phyloP scores from a whole-genome alignment of 1,140 invertebrate genomes.

The Papilio polytes region DNA sequence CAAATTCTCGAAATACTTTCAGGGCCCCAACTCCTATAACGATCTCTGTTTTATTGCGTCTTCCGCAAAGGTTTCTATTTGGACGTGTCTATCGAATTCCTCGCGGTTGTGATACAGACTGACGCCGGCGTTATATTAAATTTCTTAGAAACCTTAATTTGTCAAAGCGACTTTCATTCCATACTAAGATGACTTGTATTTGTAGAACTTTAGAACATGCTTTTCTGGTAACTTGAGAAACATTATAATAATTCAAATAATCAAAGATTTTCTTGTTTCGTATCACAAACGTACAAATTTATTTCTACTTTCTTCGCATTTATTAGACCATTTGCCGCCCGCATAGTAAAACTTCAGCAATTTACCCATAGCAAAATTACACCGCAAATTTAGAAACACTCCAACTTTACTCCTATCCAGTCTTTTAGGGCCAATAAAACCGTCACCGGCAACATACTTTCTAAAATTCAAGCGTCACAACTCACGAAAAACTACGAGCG shows the following conservation, averaged over 20 bases:
- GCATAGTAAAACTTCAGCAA: constrained; percentile 6
- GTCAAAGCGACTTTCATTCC: no score
- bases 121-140: constrained; percentile 18
- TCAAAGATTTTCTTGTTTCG: no score
- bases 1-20: constrained; percentile 43
- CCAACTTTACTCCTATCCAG: constrained; percentile 67
- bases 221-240: no score
- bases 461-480: constrained; percentile 69
- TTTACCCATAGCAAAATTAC: constrained; percentile 47
- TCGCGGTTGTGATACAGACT: constrained; percentile 44
- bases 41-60: constrained; percentile 53
- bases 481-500: constrained; percentile 67
- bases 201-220: no score
- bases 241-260: neutral
- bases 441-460: constrained; percentile 71
- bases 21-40: constrained; percentile 43
- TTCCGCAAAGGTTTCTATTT: constrained; percentile 52
- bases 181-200: no score
- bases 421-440: constrained; percentile 75
- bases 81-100: constrained; percentile 63
- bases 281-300: neutral
- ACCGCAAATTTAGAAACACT: constrained; percentile 72
- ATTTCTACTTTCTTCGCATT: neutral
- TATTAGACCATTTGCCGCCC: neutral
- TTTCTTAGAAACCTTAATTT: constrained; percentile 29